Base-by-base conservation (phyloP, 2,888 invertebrate genomes). In the Spodoptera littoralis region DNA sequence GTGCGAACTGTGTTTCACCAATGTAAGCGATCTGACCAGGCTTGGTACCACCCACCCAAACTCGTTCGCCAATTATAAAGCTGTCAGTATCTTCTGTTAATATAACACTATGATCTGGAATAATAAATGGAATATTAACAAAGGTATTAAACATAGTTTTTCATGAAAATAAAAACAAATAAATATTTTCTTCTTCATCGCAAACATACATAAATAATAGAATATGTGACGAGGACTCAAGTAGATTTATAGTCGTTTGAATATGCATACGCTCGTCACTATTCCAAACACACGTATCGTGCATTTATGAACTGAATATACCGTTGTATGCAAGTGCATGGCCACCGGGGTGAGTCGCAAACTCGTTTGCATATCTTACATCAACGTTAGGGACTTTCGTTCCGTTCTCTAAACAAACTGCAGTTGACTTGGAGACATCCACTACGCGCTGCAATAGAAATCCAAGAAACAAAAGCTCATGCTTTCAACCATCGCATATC, bases 1-100 rank as follows among this genome's bases (percentile, higher is more conserved):
- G 98, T 13, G 99, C 99, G 94, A 99, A 99, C 90, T 99, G 98
- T 56, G 99, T 98, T 86, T 98, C 98, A 41, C 99, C 98, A 61
- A 99, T 97, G 90, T 97, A 99, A 46, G 98, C 98, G 79, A 99
- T 98, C 86, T 97, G 97, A 43, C 99, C 99, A 2, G 98, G 96
- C 88, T 99, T 99, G 57, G 96, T 96, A 60, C 98, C 98, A 80
- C 98, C 98, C 71, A 99, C 98, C 97, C 98, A 99, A 76, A 99
- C 98, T 72, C 97, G 96, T 88, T 99, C 98, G 36, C 99, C 99
- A 85, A 99, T 98, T 84, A 98, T 98, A 91, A 98, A 99, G 93
- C 98, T 98, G 95, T 99, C 99, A 42, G 98, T 98, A 90, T 98
- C 98, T 89, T 97, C 97, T 22, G 97, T 97, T 88, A 98, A 95